A percentile compares a stretch with the other conserved stretches of the same genome.
Conservation (phyloP, 1,140 invertebrate species). For the Atta cephalotes region DNA sequence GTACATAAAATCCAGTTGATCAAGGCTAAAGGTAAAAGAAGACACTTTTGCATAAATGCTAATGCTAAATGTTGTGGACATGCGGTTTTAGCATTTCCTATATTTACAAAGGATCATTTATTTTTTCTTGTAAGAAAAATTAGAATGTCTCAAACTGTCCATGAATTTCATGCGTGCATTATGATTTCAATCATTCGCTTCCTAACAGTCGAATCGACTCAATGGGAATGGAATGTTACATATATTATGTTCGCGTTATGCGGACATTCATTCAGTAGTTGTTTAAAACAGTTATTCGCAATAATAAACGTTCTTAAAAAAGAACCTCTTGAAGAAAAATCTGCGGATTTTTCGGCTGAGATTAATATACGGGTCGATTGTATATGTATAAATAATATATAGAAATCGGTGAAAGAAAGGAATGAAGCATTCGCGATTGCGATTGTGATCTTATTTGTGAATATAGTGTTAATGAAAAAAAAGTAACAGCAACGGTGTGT, state of each 20-base stretch:
- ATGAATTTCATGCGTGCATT: neutral
- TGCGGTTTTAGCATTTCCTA: neutral
- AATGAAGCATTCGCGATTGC: conserved; percentile 14
- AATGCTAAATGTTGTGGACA: conserved; percentile 25
- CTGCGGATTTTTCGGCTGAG: conserved; percentile 59
- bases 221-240: neutral
- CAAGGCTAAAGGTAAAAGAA: neutral
- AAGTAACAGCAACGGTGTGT: conserved; percentile 62
- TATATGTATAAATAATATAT: conserved; percentile 71
- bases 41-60: neutral
- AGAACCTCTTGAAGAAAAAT: conserved; percentile 44
- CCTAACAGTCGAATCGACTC: neutral
- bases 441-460: conserved; percentile 65
- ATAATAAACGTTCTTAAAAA: conserved; percentile 43
- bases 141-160: neutral
- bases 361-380: conserved; percentile 73
- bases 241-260: conserved; percentile 14
- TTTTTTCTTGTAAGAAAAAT: neutral
- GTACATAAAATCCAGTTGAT: neutral
- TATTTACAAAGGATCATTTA: neutral
- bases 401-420: neutral
- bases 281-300: conserved; percentile 44
- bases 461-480: conserved; percentile 66
- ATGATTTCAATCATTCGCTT: conserved; percentile 35
- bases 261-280: neutral